These are phyloP conservation scores for Spisula subtruncata DNA, from an alignment of 2,888 invertebrate species.

Conservation along the genomic window DNA sequence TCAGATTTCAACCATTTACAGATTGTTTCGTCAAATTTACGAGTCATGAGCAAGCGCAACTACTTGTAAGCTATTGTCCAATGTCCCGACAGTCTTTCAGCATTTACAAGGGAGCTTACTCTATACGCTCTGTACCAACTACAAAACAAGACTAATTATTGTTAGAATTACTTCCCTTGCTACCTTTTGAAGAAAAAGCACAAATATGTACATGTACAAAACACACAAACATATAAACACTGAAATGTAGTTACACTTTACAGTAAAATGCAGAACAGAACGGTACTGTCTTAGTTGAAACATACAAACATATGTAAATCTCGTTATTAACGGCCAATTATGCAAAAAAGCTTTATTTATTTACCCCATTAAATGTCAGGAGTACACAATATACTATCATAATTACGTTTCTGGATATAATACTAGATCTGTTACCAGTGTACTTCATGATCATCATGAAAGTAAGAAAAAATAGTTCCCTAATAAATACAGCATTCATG, in stretches of 20 bases:
- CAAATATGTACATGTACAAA: constrained; percentile 19
- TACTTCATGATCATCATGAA: neutral
- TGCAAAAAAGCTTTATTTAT: neutral
- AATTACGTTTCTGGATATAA: neutral
- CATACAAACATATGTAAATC: neutral
- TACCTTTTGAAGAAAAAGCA: neutral
- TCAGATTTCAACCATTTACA: constrained; percentile 10
- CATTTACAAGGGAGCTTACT: constrained; percentile 36
- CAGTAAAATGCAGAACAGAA: neutral
- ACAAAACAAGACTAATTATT: constrained; percentile 23
- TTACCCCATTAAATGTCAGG: neutral
- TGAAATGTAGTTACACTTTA: neutral
- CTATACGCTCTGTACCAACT: constrained; percentile 7
- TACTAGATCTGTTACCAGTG: neutral
- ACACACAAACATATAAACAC: constrained; percentile 17
- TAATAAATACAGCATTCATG: constrained; percentile 3
- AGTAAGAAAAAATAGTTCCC: neutral
- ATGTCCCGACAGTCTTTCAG: neutral
- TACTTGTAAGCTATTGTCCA: neutral
- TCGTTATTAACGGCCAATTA: constrained; percentile 16
- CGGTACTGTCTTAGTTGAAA: neutral
- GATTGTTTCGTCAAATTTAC: constrained; percentile 16
- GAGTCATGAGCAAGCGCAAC: constrained; percentile 15
- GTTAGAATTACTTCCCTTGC: constrained; percentile 50
- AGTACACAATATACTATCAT: constrained; percentile 24